Percentiles rank a stretch among this genome's conserved stretches.
Conservation (phyloP, 2,797 vertebrate genomes). For the Fistularia tabacaria region DNA sequence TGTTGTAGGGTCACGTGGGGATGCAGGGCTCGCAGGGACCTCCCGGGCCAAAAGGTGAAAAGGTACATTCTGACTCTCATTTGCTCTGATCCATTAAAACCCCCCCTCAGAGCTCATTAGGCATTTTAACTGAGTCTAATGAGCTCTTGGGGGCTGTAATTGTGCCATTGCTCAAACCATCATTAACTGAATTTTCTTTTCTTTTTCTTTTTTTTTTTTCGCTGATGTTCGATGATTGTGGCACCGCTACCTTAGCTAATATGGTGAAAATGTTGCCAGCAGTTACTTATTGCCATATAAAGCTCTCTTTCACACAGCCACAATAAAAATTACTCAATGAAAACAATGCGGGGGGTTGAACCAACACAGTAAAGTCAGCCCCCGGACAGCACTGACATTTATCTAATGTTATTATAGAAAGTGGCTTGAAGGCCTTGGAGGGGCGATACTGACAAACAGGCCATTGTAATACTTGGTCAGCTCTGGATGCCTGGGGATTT, state of each 20-base stretch:
- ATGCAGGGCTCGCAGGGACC: constrained; percentile 80
- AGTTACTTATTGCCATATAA: no score
- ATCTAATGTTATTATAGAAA: no score
- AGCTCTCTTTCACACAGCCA: no score
- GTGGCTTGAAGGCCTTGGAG: no score
- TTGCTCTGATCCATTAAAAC: constrained; percentile 4
- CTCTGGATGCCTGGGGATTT: constrained; percentile 19
- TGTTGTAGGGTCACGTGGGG: constrained; percentile 85
- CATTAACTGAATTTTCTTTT: background rate
- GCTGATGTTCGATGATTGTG: no score
- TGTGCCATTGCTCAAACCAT: constrained; percentile 7
- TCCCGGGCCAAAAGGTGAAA: constrained; percentile 89
- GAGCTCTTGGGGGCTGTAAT: constrained; percentile 14
- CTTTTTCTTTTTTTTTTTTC: background rate
- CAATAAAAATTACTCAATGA: no score
- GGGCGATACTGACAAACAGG: no score
- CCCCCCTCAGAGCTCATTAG: background rate
- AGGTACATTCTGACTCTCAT: constrained; percentile 73
- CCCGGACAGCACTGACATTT: no score
- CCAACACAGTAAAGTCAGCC: no score
- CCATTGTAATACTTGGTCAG: background rate
- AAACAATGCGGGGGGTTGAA: no score
- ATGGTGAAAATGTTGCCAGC: no score
- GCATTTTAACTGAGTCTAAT: constrained; percentile 18
- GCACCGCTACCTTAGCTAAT: no score